Conservation (phyloP, 2,888 invertebrate species). For the Campoplex nolae region DNA sequence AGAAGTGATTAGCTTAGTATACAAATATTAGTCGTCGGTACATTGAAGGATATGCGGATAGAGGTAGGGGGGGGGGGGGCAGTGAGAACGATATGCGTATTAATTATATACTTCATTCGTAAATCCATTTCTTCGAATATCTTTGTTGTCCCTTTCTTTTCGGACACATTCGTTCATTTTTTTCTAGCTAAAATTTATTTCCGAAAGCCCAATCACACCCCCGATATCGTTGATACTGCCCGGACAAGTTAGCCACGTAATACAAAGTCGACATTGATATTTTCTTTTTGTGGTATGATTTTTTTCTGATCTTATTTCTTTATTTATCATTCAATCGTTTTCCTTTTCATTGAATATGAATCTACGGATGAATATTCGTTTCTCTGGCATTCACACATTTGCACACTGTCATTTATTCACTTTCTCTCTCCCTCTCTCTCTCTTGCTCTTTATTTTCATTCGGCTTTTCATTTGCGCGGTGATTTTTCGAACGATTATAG, state of each 20-base stretch:
- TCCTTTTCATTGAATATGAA: conserved; percentile 49
- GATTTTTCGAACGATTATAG: conserved; percentile 36
- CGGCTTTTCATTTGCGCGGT: conserved; percentile 37
- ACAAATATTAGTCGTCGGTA: conserved; percentile 82
- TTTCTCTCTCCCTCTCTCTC: conserved; percentile 22
- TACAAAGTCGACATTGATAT: conserved; percentile 75
- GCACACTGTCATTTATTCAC: not conserved
- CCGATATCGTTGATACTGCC: conserved; percentile 79
- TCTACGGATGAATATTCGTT: conserved; percentile 54
- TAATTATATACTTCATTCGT: conserved; percentile 42
- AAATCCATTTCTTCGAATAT: not conserved
- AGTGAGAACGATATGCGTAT: conserved; percentile 79
- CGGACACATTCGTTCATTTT: conserved; percentile 13
- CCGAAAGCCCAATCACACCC: conserved; percentile 56
- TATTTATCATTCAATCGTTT: not conserved
- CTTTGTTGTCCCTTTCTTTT: not conserved
- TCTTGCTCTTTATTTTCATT: not conserved
- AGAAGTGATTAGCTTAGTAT: conserved; percentile 82
- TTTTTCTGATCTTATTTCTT: conserved; percentile 24
- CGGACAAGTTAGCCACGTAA: conserved; percentile 75
- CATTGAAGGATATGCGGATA: conserved; percentile 84
- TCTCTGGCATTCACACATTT: not conserved
- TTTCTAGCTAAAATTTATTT: conserved; percentile 54
- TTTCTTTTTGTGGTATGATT: conserved; percentile 43
- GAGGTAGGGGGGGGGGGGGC: conserved; percentile 74